Evolutionary conservation across 2,113 vertebrate genomes (phyloP).

Genomic region (Gallinago media): DNA sequence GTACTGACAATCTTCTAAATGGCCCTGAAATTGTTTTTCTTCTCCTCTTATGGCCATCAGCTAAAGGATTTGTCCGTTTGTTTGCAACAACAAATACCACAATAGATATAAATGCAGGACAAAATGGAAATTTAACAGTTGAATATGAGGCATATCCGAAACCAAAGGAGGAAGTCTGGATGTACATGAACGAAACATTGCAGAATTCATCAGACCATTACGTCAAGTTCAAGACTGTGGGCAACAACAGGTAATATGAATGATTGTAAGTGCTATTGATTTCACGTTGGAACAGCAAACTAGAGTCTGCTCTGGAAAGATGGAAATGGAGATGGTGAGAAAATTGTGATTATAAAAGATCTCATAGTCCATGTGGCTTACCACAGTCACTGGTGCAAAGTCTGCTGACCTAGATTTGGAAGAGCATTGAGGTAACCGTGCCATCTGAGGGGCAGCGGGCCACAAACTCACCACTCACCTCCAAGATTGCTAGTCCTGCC

Average conservation of each 20-base stretch:
- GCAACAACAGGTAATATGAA: slow-evolving; percentile 84
- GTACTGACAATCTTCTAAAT: background rate
- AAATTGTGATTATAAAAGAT: background rate
- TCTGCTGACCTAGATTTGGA: background rate
- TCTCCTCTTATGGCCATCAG: slow-evolving; percentile 69
- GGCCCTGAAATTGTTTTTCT: slow-evolving; percentile 26
- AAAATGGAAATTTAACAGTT: slow-evolving; percentile 86
- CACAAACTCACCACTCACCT: background rate
- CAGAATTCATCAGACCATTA: slow-evolving; percentile 89
- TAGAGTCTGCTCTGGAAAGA: background rate
- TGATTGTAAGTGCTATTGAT: background rate
- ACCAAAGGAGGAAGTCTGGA: slow-evolving; percentile 84
- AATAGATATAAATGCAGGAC: slow-evolving; percentile 87
- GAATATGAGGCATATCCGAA: slow-evolving; percentile 90
- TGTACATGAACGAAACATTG: slow-evolving; percentile 83
- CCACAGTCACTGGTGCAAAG: background rate
- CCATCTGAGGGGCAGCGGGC: background rate
- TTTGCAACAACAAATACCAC: slow-evolving; percentile 81
- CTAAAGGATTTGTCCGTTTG: slow-evolving; percentile 89
- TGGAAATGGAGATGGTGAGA: background rate
- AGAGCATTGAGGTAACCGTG: rapidly evolving
- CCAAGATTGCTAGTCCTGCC: background rate
- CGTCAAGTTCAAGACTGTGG: slow-evolving; percentile 81
- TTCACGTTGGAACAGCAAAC: background rate
- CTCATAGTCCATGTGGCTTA: background rate